phyloP scores from a whole-genome alignment of 2,797 vertebrate species.

The Pitangus sulphuratus region DNA sequence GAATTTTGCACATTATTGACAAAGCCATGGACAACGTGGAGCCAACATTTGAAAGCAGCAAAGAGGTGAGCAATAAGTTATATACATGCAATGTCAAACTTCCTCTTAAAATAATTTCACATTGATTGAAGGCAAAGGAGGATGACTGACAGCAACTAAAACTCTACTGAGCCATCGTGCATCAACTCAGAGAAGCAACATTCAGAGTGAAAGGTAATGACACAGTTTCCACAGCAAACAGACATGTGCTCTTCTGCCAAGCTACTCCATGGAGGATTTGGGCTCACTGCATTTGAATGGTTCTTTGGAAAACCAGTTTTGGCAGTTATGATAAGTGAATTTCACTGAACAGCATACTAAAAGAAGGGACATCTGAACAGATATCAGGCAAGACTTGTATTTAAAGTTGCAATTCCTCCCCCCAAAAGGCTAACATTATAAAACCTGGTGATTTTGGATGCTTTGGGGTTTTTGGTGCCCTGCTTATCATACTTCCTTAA shows the following conservation, averaged over 20 bases:
- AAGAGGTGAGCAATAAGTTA: slow-evolving; percentile 75
- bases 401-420: neutral
- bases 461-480: neutral
- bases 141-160: neutral
- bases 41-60: slow-evolving; percentile 80
- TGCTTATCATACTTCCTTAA: neutral
- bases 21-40: slow-evolving; percentile 84
- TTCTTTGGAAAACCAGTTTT: neutral
- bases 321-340: neutral
- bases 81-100: neutral
- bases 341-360: neutral
- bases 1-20: slow-evolving; percentile 89
- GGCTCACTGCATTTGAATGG: neutral
- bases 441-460: neutral
- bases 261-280: neutral
- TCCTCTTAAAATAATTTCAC: neutral
- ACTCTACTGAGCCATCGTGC: neutral
- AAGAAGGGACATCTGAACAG: neutral
- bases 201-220: neutral
- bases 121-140: neutral
- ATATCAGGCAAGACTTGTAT: neutral
- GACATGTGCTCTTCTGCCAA: neutral
- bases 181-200: neutral
- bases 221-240: neutral
- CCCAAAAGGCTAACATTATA: accelerated